A percentile compares a stretch with the other conserved stretches of the same genome.
phyloP scores from a whole-genome alignment of 2,797 vertebrate species.

The Percopsis omiscomaycus region DNA sequence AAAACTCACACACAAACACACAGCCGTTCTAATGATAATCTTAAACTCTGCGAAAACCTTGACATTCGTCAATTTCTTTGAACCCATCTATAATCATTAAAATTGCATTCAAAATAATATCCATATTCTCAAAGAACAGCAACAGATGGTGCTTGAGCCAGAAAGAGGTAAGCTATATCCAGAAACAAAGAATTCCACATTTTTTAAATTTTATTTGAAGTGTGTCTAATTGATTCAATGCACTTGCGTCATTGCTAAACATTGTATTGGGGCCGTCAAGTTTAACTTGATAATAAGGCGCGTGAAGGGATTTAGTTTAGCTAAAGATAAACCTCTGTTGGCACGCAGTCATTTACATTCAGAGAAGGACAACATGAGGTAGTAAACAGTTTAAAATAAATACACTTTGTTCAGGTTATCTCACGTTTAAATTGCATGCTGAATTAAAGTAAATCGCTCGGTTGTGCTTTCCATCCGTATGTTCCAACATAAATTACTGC shows the following conservation, averaged over 20 bases:
- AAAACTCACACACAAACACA: not conserved
- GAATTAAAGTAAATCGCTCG: not conserved
- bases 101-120: too few relatives aligned
- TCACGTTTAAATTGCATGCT: not conserved
- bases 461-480: not conserved
- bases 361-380: not conserved
- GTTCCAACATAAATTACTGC: not conserved
- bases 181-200: too few relatives aligned
- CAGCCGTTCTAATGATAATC: not conserved
- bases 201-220: not conserved
- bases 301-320: not conserved
- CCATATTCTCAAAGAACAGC: too few relatives aligned
- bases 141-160: too few relatives aligned
- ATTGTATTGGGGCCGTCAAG: too few relatives aligned
- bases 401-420: not conserved
- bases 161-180: too few relatives aligned
- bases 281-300: too few relatives aligned
- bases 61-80: too few relatives aligned
- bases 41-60: too few relatives aligned
- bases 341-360: not conserved
- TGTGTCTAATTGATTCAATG: slow-evolving; percentile 1
- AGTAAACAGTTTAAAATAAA: not conserved
- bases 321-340: not conserved
- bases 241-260: not conserved
- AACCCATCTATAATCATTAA: too few relatives aligned